Conservation (phyloP, 2,113 vertebrate species). For the Ivindomyrus marchei region DNA sequence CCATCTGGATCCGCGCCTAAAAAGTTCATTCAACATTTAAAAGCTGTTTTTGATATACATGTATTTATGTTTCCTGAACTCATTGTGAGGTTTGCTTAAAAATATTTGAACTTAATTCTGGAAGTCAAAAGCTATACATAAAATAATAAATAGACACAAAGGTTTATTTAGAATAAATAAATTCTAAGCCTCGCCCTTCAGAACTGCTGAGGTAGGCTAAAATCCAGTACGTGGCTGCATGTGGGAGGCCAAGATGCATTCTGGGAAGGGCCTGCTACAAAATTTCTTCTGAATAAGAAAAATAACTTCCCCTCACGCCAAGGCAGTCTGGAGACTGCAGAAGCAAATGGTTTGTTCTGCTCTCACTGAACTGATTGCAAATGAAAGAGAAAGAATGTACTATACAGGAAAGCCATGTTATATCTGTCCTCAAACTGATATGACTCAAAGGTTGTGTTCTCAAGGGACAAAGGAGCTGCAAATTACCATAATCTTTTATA, state of each 20-base stretch:
- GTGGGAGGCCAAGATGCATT: neutral
- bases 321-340: neutral
- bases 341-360: neutral
- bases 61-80: neutral
- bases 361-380: neutral
- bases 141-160: neutral
- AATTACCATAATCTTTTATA: conserved; percentile 49
- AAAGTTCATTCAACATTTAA: neutral
- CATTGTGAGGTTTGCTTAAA: neutral
- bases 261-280: neutral
- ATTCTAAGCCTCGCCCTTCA: neutral
- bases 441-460: conserved; percentile 33
- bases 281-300: neutral
- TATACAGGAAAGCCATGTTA: neutral
- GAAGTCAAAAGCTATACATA: neutral
- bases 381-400: neutral
- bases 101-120: neutral
- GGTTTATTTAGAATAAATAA: neutral
- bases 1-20: neutral
- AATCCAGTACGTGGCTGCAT: neutral
- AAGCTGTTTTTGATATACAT: neutral
- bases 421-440: neutral
- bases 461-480: conserved; percentile 35
- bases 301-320: neutral
- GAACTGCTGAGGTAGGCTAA: neutral